Evolutionary conservation across 2,888 invertebrate genomes (phyloP).

Genomic region (Acanthopleura granulata): DNA sequence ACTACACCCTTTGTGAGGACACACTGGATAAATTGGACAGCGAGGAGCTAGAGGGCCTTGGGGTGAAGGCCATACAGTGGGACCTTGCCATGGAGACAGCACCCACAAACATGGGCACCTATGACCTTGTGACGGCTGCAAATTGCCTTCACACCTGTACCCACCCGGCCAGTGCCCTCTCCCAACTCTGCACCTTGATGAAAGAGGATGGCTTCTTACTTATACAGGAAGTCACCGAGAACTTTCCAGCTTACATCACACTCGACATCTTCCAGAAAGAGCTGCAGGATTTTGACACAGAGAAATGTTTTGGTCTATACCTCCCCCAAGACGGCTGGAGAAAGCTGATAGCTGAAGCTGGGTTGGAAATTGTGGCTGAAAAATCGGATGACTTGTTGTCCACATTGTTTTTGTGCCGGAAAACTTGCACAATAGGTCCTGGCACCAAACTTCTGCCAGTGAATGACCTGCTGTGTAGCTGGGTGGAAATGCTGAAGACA

Average conservation of each 20-base stretch:
- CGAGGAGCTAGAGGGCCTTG: constrained; percentile 74
- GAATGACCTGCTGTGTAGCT: constrained; percentile 68
- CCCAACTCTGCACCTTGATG: constrained; percentile 72
- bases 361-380: constrained; percentile 75
- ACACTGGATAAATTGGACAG: constrained; percentile 56
- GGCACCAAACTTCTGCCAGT: constrained; percentile 23
- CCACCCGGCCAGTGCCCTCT: constrained; percentile 40
- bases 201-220: constrained; percentile 73
- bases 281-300: constrained; percentile 26
- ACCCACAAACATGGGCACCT: constrained; percentile 39
- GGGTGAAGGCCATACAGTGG: constrained; percentile 77
- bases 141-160: constrained; percentile 51
- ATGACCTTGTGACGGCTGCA: constrained; percentile 59
- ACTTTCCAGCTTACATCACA: constrained; percentile 54
- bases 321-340: constrained; percentile 48
- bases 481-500: constrained; percentile 86
- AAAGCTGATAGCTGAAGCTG: constrained; percentile 55
- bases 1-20: constrained; percentile 75
- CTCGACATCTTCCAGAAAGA: constrained; percentile 43
- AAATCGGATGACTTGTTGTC: constrained; percentile 77
- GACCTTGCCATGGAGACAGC: constrained; percentile 74
- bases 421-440: constrained; percentile 45
- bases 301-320: constrained; percentile 41
- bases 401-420: constrained; percentile 76
- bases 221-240: constrained; percentile 68